These are phyloP conservation scores for Cairina moschata DNA, from an alignment of 2,113 vertebrate genomes.

Conservation along the genomic window DNA sequence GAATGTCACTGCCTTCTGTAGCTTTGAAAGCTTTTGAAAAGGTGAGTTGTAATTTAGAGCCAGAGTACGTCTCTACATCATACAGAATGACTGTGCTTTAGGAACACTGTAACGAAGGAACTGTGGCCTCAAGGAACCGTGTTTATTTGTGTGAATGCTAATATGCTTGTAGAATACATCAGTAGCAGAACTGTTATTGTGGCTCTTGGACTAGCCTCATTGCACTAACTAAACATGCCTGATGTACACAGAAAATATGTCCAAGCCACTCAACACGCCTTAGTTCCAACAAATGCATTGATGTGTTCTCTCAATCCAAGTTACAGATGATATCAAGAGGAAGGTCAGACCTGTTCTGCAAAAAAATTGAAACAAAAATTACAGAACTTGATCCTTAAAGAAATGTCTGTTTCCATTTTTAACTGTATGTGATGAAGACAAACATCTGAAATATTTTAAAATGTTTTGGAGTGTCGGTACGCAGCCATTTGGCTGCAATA, in stretches of 20 bases:
- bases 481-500: neutral
- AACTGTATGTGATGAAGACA: neutral
- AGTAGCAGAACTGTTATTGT: neutral
- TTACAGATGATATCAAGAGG: neutral
- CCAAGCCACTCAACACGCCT: rapidly evolving
- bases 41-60: neutral
- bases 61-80: rapidly evolving
- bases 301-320: neutral
- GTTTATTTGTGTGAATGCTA: neutral
- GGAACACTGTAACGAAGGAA: neutral
- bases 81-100: neutral
- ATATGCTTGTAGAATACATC: neutral
- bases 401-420: neutral
- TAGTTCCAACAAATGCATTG: rapidly evolving
- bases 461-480: neutral
- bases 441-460: neutral
- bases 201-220: neutral
- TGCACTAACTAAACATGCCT: neutral
- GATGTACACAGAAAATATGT: neutral
- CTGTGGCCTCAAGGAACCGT: neutral
- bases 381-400: no score
- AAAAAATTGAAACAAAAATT: neutral
- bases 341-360: neutral
- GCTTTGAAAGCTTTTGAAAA: neutral
- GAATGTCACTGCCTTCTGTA: neutral